Evolutionary conservation across 2,888 invertebrate species (phyloP), one percentile per base, ranked within the genome.

Genomic region (Cinara cedri): DNA sequence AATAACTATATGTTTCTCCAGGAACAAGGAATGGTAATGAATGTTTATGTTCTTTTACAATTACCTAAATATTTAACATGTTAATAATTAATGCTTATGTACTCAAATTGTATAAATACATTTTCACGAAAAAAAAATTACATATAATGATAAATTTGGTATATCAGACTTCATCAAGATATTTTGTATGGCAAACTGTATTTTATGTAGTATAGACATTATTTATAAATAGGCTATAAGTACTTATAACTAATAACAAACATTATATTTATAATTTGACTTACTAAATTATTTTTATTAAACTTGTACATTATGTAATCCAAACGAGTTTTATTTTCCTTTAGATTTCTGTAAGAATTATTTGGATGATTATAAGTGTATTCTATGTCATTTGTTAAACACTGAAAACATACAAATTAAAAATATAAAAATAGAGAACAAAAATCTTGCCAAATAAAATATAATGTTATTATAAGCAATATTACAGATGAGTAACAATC

Each of bases 221-320:
- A 62, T 62, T 34, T n/a, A 34, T n/a, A 10, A 62, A 42, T 34
- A n/a, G 10, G 34, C 34, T 34, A 34, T 34, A 34, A 34, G 34
- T 34, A 3, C 34, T 34, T 34, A 34, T 54, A 9, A 21, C n/a
- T n/a, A n/a, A 54, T 19, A 24, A 24, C 13, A 57, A 1, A 57
- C 55, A 21, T 19, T 0, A 19, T 54, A 60, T 51, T 72, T 72
- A 10, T 34, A 14, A 42, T 13, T 10, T 46, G 3, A 72, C 66
- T 81, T 72, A 83, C 85, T 81, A 84, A 83, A 44, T 85, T 82
- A 51, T 84, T 84, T 81, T 84, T 82, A 81, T 85, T 85, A 72
- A 81, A 85, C 82, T 87, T 88, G 85, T 91, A 94, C 83, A 97
- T 87, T 83, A 98, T 92, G 85, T 97, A 96, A 87, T 98, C 98